phyloP scores from a whole-genome alignment of 2,888 invertebrate species.

The Meloe dianella region DNA sequence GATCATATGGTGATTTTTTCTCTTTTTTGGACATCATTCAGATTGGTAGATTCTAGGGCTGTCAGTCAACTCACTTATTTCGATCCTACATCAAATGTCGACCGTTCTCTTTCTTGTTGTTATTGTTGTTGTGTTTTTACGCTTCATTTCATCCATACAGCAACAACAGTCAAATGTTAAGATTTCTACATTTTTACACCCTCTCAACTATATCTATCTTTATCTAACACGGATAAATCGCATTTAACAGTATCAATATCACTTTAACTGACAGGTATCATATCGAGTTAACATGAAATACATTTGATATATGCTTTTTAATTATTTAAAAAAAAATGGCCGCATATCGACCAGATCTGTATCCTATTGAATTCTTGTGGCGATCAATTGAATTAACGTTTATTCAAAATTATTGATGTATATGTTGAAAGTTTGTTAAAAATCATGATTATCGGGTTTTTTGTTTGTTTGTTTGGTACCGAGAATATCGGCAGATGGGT shows the following conservation, averaged over 20 bases:
- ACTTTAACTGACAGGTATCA: slow-evolving; percentile 51
- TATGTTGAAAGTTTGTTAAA: slow-evolving; percentile 13
- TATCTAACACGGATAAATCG: not conserved
- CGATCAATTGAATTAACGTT: not conserved
- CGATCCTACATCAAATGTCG: slow-evolving; percentile 50
- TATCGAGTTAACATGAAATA: slow-evolving; percentile 44
- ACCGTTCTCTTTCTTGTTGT: slow-evolving; percentile 36
- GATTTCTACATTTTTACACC: not conserved
- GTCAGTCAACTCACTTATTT: slow-evolving; percentile 45
- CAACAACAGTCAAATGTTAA: not conserved
- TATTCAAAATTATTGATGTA: not conserved
- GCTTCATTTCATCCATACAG: slow-evolving; percentile 16
- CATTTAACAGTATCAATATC: slow-evolving; percentile 46
- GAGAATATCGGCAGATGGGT: slow-evolving; percentile 19
- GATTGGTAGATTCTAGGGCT: slow-evolving; percentile 42
- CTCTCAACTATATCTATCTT: not conserved
- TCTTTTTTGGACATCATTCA: slow-evolving; percentile 46
- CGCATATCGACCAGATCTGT: not conserved
- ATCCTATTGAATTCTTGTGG: not conserved
- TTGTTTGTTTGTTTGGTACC: not conserved
- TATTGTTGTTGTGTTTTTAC: slow-evolving; percentile 32
- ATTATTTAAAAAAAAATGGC: not conserved
- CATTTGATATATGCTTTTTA: not conserved
- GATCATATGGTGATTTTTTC: slow-evolving; percentile 15
- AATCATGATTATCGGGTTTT: slow-evolving; percentile 19